Percentiles rank a stretch among this genome's conserved stretches.
These are phyloP conservation scores for Lipotes vexillifer DNA, from an alignment of 2,113 vertebrate genomes.

Conservation along the genomic window DNA sequence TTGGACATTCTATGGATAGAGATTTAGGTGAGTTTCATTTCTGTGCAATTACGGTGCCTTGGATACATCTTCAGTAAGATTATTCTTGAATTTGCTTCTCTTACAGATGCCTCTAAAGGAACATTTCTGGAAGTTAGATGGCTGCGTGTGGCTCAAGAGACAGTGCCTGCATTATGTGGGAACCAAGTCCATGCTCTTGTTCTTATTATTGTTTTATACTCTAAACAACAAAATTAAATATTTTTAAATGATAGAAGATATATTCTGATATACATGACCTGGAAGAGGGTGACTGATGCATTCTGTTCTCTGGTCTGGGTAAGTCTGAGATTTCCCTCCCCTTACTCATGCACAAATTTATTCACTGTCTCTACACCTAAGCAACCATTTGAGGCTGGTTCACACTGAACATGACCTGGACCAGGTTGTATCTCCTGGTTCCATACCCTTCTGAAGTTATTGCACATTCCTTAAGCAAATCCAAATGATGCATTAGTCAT, in stretches of 20 bases:
- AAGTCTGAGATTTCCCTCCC: neutral
- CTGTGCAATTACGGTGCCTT: neutral
- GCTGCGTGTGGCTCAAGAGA: neutral
- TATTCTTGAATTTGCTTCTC: neutral
- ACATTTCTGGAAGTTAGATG: neutral
- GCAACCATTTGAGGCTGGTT: neutral
- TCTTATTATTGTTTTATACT: neutral
- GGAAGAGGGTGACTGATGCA: neutral
- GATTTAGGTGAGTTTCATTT: neutral
- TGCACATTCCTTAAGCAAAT: neutral
- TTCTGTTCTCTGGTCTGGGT: neutral
- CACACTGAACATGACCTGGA: neutral
- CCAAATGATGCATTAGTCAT: neutral
- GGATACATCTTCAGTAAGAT: neutral
- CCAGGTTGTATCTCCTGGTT: neutral
- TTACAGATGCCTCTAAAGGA: neutral
- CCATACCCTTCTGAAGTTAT: neutral
- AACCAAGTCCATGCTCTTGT: neutral
- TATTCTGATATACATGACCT: neutral
- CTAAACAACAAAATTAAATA: neutral
- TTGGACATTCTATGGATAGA: neutral
- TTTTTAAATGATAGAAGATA: neutral
- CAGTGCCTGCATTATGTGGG: neutral
- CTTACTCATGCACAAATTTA: neutral
- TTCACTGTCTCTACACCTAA: neutral